Evolutionary conservation across 1,140 invertebrate genomes (phyloP).

Genomic region (Idris sp.): DNA sequence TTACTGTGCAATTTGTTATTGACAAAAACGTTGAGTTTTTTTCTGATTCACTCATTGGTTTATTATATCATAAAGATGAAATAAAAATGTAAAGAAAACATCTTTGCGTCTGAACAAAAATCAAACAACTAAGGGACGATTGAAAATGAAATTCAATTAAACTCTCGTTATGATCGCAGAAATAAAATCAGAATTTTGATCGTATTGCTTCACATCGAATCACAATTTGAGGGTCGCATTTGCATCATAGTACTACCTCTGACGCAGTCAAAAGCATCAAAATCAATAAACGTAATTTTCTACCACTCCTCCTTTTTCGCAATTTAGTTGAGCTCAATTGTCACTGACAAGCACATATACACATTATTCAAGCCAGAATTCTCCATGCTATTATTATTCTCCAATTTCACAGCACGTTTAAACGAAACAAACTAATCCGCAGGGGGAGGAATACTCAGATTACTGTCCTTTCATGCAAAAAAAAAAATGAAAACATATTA

Average conservation of each 20-base stretch:
- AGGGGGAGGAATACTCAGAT: constrained; percentile 7
- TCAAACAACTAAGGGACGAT: constrained; percentile 18
- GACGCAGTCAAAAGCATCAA: constrained; percentile 26
- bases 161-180: constrained; percentile 28
- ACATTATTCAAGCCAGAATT: constrained; percentile 8
- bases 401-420: constrained; percentile 27
- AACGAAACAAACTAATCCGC: constrained; percentile 9
- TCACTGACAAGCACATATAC: constrained; percentile 16
- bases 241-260: constrained; percentile 25
- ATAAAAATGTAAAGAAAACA: constrained; percentile 7
- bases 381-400: constrained; percentile 30
- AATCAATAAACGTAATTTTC: constrained; percentile 54
- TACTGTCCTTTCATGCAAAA: constrained; percentile 22
- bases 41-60: background rate
- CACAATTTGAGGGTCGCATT: constrained; percentile 40
- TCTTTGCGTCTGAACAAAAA: constrained; percentile 12
- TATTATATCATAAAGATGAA: constrained; percentile 2
- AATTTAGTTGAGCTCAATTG: constrained; percentile 47
- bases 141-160: constrained; percentile 40
- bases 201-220: constrained; percentile 23
- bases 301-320: constrained; percentile 37
- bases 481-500: constrained; percentile 42
- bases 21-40: too few species aligned
- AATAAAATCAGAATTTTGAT: constrained; percentile 41
- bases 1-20: too few species aligned